Base-by-base conservation (phyloP, 64 coral and sea anemone genomes). In the Montipora sp. region DNA sequence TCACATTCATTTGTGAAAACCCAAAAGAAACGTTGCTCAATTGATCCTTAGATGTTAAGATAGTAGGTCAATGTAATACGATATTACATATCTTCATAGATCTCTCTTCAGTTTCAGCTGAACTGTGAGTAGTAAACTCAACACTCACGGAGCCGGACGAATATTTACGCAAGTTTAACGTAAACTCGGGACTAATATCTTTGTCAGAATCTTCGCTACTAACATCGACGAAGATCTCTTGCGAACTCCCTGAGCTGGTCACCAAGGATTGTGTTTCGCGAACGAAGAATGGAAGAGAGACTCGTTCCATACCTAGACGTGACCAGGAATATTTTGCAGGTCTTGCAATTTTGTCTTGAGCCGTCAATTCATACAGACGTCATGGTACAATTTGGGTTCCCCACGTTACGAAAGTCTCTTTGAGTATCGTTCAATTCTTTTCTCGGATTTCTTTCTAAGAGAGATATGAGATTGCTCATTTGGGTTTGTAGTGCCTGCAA, bases 401-500 rank as follows among this genome's bases (percentile, higher is more conserved):
- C 44, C 24, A n/a, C 48, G 1, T 55, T 19, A 9, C 16, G 2
- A 0, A 59, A 4, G 16, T 63, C 36, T 72, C 16, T 11, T 49
- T 49, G 16, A 7, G 12, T 14, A 3, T 78, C 1, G 6, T 50
- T 7, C n/a, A 8, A 59, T 7, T 24, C 68, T 75, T 12, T 13
- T 72, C 44, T 47, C 55, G 48, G 75, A 7, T 21, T 79, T 8
- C 72, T 44, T 19, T 50, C 69, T 18, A 92, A 45, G 74, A 84
- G 73, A 19, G 72, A 44, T 63, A 93, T 78, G 1, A 93, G 49
- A 20, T 61, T 57, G 7, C 87, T 83, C 47, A 93, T 77, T 79
- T 77, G 87, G 48, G 19, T 80, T 22, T 93, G 83, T 18, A 93
- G 61, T 93, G 83, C 73, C 47, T 88, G 23, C 59, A 93, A 88